phyloP scores from a whole-genome alignment of 2,888 invertebrate genomes.

The Campoplex nolae region DNA sequence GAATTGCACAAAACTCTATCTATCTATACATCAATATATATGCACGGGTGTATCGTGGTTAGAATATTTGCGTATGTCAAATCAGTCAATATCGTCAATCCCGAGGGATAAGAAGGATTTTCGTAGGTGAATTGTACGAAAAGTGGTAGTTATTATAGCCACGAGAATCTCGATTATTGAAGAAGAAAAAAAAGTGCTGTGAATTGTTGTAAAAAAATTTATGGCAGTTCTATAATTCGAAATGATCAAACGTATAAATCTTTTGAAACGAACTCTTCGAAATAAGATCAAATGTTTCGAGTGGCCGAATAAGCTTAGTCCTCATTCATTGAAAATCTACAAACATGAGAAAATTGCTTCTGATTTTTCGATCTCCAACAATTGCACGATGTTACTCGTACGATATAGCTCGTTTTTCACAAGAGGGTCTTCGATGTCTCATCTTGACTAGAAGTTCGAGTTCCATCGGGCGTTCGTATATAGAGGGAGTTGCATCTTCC shows the following conservation, averaged over 20 bases:
- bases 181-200: not conserved
- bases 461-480: conserved; percentile 9
- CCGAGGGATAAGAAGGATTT: not conserved
- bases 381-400: not conserved
- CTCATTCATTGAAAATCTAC: not conserved
- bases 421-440: conserved; percentile 26
- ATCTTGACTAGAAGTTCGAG: conserved; percentile 17
- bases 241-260: not conserved
- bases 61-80: conserved; percentile 69
- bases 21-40: not conserved
- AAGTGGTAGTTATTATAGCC: conserved; percentile 20
- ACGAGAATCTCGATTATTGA: not conserved
- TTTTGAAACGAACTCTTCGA: not conserved
- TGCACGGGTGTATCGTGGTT: conserved; percentile 57
- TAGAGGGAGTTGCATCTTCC: conserved; percentile 24
- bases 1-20: conserved; percentile 50
- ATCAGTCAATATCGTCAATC: conserved; percentile 71
- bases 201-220: too few relatives aligned
- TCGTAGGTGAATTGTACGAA: not conserved
- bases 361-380: not conserved
- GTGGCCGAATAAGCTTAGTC: not conserved
- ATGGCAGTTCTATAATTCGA: not conserved
- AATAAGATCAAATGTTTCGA: not conserved
- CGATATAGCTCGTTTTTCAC: conserved; percentile 24
- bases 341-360: not conserved